phyloP scores from a whole-genome alignment of 1,140 invertebrate genomes.

The Sinella curviseta region DNA sequence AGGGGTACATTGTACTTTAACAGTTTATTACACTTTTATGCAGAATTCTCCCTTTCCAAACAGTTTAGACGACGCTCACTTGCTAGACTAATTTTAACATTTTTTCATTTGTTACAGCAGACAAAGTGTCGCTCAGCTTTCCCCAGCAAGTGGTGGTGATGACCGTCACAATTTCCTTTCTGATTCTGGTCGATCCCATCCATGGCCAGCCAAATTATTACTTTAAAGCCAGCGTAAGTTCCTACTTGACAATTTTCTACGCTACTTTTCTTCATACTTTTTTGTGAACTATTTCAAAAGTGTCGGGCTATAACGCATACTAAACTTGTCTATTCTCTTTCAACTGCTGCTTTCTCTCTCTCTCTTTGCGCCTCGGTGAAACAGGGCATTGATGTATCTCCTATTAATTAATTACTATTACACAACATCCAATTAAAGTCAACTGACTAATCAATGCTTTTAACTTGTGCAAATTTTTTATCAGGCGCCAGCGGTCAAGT shows the following conservation, averaged over 20 bases:
- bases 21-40: no score
- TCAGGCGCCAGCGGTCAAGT: slow-evolving; percentile 15
- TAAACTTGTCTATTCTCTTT: no score
- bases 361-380: neutral
- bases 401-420: neutral
- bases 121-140: no score
- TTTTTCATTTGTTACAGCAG: no score
- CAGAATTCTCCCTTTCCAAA: no score
- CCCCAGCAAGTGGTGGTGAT: no score
- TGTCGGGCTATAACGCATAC: no score
- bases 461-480: neutral
- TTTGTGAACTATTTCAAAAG: neutral
- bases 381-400: slow-evolving; percentile 2
- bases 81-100: no score
- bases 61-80: no score
- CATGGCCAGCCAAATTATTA: slow-evolving; percentile 12
- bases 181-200: neutral
- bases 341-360: neutral
- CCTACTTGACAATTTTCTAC: neutral
- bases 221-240: slow-evolving; percentile 22
- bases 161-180: neutral
- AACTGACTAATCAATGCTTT: neutral
- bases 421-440: no score
- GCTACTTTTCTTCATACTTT: neutral
- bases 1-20: no score